Percentiles rank a stretch among this genome's conserved stretches.
These are phyloP conservation scores for Telmatochromis brichardi DNA, from an alignment of 2,113 vertebrate genomes.

Conservation along the genomic window DNA sequence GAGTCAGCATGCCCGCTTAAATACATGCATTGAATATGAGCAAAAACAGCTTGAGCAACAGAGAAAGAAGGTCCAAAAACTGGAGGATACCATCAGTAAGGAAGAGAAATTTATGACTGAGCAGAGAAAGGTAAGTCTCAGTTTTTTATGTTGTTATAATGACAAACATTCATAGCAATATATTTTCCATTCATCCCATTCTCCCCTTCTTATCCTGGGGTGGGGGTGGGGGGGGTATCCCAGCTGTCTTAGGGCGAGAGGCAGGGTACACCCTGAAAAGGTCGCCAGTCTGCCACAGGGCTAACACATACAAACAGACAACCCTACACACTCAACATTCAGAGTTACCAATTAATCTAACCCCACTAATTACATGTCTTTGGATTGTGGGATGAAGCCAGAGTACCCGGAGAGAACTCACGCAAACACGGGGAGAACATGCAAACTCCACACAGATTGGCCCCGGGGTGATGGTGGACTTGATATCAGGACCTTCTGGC, in stretches of 20 bases:
- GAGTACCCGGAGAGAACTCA: background rate
- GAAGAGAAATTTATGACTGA: conserved; percentile 56
- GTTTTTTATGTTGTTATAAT: background rate
- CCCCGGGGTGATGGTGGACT: background rate
- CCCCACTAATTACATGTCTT: background rate
- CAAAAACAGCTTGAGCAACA: conserved; percentile 74
- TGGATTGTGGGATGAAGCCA: background rate
- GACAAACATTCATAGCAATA: background rate
- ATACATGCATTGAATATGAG: conserved; percentile 79
- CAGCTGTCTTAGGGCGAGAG: background rate
- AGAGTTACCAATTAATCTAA: background rate
- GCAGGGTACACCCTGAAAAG: background rate
- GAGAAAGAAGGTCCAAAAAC: conserved; percentile 37
- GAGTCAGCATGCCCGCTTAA: conserved; percentile 77
- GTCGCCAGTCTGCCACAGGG: background rate
- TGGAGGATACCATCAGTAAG: conserved; percentile 67
- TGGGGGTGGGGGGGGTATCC: too few relatives aligned
- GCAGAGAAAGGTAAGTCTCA: conserved; percentile 73
- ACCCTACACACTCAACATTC: background rate
- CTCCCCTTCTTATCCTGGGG: background rate
- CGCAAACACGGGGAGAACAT: background rate
- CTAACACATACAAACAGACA: background rate
- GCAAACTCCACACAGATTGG: background rate
- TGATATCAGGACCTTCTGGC: background rate
- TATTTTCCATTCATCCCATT: background rate